Percentiles rank a stretch among this genome's conserved stretches.
Evolutionary conservation across 2,888 invertebrate genomes (phyloP).

Genomic region (Sphecodes monilicornis): DNA sequence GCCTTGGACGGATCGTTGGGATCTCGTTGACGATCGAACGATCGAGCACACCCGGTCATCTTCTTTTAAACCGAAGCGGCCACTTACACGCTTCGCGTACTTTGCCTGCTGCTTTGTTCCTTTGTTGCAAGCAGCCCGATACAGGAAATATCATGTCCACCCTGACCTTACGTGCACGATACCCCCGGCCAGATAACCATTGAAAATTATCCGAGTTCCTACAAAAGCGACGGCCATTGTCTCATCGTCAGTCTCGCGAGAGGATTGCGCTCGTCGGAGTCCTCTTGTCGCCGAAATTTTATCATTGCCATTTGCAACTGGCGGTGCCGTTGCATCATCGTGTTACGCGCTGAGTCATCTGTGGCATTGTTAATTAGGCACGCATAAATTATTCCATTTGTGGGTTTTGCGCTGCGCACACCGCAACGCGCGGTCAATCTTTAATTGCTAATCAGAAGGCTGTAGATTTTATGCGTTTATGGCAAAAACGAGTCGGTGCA

Average conservation of each 20-base stretch:
- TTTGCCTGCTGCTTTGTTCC: constrained; percentile 58
- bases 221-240: constrained; percentile 41
- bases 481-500: background rate
- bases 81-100: constrained; percentile 56
- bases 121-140: constrained; percentile 53
- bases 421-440: too few relatives aligned
- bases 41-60: constrained; percentile 28
- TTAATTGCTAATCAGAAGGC: background rate
- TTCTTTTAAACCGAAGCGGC: constrained; percentile 33
- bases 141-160: constrained; percentile 68
- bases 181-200: constrained; percentile 32
- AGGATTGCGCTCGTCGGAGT: background rate
- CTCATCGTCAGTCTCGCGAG: background rate
- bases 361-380: background rate
- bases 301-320: background rate
- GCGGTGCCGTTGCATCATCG: background rate
- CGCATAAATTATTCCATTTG: background rate
- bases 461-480: background rate
- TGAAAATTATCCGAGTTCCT: constrained; percentile 48
- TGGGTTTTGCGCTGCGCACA: background rate
- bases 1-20: constrained; percentile 25
- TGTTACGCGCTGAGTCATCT: background rate
- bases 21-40: constrained; percentile 45
- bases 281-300: background rate
- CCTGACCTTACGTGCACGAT: constrained; percentile 62